Evolutionary conservation across 2,113 vertebrate species (phyloP), one percentile per base, ranked within the genome.

Genomic region (Corythaeola cristata): DNA sequence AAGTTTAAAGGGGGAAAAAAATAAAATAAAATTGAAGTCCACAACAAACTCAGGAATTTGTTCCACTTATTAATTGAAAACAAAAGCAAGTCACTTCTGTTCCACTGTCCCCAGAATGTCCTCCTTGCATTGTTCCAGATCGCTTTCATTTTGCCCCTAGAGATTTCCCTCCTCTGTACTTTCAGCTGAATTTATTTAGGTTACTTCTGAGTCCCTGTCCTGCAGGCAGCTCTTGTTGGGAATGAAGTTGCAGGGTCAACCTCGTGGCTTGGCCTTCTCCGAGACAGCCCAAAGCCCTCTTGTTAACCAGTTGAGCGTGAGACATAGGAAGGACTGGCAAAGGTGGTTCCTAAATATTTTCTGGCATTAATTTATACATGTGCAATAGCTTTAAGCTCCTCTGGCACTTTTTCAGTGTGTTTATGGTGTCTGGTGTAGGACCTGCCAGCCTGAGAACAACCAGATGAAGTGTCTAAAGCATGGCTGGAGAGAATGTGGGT

Each of bases 41-140:
- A 56, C 88, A 89, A 64, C 91, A 91, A 93, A 55, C 32, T 93
- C 69, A 88, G 90, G 91, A 94, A 93, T 96, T 95, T 86, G 97
- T 98, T 98, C 94, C 94, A 90, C 49, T 39, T 50, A 28, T 92
- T 97, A 97, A 98, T 97, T 89, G 92, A 49, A 97, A 97, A 78
- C 94, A 97, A 93, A 95, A 95, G 45, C 68, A 23, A 94, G 88
- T 92, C 88, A 7, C 84, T 80, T 72, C 82, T 60, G 87, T 45
- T 89, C 33, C 16, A 4, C 82, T 91, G 80, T 95, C 77, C 95
- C 82, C 84, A 80, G 75, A 86, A 88, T n/a, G 97, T 96, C 74
- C 89, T 97, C 72, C 71, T 33, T 18, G 44, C 53, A 24, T 92
- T 90, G 93, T 96, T 95, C 91, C 88, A 11, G 69, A 77, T 78